phyloP scores from a whole-genome alignment of 2,113 vertebrate genomes.

The Himantopus leucocephalus region DNA sequence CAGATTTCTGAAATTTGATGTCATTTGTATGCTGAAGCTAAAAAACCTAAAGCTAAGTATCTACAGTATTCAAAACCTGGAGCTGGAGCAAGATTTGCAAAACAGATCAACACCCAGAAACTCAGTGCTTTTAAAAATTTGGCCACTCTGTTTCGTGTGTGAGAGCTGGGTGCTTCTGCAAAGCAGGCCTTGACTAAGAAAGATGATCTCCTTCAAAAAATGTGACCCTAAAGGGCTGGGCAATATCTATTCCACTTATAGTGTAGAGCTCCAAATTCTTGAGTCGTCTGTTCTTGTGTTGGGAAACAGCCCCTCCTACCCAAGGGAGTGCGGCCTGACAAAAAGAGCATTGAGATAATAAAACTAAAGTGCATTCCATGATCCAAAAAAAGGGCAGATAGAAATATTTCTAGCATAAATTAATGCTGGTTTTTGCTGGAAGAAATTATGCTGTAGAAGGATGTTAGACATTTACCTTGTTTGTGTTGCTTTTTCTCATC shows the following conservation, averaged over 20 bases:
- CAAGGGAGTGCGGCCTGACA: conserved; percentile 20
- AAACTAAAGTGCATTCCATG: conserved; percentile 14
- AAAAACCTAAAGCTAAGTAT: not conserved
- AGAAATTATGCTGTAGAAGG: not conserved
- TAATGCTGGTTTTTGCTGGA: not conserved
- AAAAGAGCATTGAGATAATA: conserved; percentile 41
- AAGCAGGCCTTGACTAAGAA: not conserved
- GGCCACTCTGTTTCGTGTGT: not conserved
- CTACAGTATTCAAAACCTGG: not conserved
- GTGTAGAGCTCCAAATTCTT: not conserved
- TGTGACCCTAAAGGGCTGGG: conserved; percentile 34
- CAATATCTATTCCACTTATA: not conserved
- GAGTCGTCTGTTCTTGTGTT: conserved; percentile 14
- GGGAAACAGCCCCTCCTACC: not conserved
- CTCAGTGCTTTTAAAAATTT: not conserved
- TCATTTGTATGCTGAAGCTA: not conserved
- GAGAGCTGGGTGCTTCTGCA: not conserved
- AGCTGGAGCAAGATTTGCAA: not conserved
- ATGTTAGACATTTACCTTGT: not conserved
- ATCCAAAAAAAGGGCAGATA: not conserved
- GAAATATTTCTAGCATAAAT: conserved; percentile 8
- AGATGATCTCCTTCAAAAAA: conserved; percentile 8
- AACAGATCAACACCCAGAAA: not conserved
- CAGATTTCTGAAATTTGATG: not conserved
- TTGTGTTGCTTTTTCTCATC: not conserved